Evolutionary conservation across 2,113 vertebrate species (phyloP), one percentile per base, ranked within the genome.

Genomic region (Colossoma macropomum): DNA sequence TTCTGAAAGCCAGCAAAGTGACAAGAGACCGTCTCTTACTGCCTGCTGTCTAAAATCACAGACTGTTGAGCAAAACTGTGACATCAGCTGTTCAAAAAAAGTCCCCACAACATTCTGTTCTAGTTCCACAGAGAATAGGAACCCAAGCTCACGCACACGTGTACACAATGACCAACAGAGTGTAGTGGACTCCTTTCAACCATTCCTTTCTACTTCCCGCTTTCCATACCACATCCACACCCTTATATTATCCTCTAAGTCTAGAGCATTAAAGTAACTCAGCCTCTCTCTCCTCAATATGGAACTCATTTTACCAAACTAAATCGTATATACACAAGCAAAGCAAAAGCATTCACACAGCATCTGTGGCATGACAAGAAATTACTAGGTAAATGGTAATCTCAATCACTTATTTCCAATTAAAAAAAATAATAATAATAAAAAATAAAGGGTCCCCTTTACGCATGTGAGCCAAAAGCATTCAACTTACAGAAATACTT

Each of bases 11-110:
- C 76, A 70, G 30, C 21, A 50, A 3, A 11, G 32, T 17, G 41
- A 74, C 12, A n/a, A n/a, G 41, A 65, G 16, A 45, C 10, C 7
- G 23, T 27, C n/a, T 71, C 52, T 41, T 16, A 34, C 30, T 72
- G 32, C 25, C 52, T n/a, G 15, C 25, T 23, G 38, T 13, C 59
- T 62, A 27, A 60, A 50, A 52, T 52, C 78, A 59, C n/a, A 45
- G 16, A 21, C 34, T 71, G 34, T n/a, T 38, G 13, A 28, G 21
- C 1, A 60, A 45, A 38, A 66, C 60, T n/a, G 28, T 68, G 52
- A 80, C 66, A 27, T 41, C 78, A 38, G 28, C 48, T 19, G 38
- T 27, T 48, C 15, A 45, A 63, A 21, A 76, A 77, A 71, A 28
- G 52, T 70, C 52, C 77, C 66, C 78, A 45, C 48, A 23, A 54